phyloP scores from a whole-genome alignment of 2,797 vertebrate species.

The Distichodus sexfasciatus region DNA sequence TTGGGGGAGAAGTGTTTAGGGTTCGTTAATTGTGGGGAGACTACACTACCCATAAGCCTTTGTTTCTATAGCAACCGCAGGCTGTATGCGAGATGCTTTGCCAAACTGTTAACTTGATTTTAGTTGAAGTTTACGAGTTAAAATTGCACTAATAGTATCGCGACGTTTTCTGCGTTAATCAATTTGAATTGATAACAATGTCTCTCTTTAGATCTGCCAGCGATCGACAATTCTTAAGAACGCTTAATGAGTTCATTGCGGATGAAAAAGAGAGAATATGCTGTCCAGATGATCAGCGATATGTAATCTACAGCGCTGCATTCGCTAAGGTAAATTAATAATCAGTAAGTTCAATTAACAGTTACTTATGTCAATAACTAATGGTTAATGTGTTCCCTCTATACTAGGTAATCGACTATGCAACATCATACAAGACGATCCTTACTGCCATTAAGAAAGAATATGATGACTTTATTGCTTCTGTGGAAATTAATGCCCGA shows the following conservation, averaged over 20 bases:
- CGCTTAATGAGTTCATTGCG: slow-evolving; percentile 59
- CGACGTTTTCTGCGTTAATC: no score
- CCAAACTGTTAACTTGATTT: not conserved
- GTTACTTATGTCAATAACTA: not conserved
- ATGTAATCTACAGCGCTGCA: slow-evolving; percentile 58
- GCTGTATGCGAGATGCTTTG: not conserved
- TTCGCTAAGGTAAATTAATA: slow-evolving; percentile 68
- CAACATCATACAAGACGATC: slow-evolving; percentile 66
- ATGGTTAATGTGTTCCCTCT: not conserved
- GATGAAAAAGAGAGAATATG: slow-evolving; percentile 60
- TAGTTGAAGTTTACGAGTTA: no score
- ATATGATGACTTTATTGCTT: slow-evolving; percentile 71
- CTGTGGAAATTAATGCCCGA: slow-evolving; percentile 59
- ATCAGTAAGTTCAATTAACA: no score
- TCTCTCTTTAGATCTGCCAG: slow-evolving; percentile 47
- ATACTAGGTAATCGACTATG: slow-evolving; percentile 68
- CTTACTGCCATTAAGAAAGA: slow-evolving; percentile 74
- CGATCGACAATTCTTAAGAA: slow-evolving; percentile 65
- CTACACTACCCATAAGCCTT: slow-evolving; percentile 13
- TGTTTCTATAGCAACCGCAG: slow-evolving; percentile 51
- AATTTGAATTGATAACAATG: not conserved
- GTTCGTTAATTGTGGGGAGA: not conserved
- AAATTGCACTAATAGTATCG: no score
- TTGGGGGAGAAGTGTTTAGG: not conserved
- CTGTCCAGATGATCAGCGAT: slow-evolving; percentile 64